Percentiles rank a stretch among this genome's conserved stretches.
These are phyloP conservation scores for Scaeva pyrastri DNA, from an alignment of 2,888 invertebrate genomes.

Conservation along the genomic window DNA sequence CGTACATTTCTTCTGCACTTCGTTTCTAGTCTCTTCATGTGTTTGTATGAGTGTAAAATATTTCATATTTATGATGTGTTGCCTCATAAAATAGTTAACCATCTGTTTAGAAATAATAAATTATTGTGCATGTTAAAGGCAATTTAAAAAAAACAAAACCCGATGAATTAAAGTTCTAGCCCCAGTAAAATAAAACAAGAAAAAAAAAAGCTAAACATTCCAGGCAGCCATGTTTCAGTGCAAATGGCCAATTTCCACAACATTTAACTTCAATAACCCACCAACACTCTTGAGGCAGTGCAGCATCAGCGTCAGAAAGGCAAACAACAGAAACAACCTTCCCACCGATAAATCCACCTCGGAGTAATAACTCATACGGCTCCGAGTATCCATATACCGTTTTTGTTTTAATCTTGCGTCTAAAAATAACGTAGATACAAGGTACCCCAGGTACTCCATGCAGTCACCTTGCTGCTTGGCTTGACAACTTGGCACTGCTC, in stretches of 20 bases:
- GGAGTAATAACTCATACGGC: background rate
- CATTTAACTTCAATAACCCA: slow-evolving; percentile 66
- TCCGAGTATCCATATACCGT: background rate
- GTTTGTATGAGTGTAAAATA: background rate
- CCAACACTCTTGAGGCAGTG: slow-evolving; percentile 44
- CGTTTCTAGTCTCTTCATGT: background rate
- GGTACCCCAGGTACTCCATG: slow-evolving; percentile 11
- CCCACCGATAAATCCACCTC: slow-evolving; percentile 15
- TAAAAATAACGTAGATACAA: slow-evolving; percentile 11
- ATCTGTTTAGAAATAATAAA: slow-evolving; percentile 12
- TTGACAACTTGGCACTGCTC: slow-evolving; percentile 19
- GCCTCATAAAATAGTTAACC: slow-evolving; percentile 16
- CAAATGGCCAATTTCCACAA: slow-evolving; percentile 55
- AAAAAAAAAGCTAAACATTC: slow-evolving; percentile 7
- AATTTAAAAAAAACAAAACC: slow-evolving; percentile 18
- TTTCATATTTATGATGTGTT: slow-evolving; percentile 6
- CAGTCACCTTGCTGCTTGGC: slow-evolving; percentile 45
- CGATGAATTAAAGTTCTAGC: slow-evolving; percentile 32
- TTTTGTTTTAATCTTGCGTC: slow-evolving; percentile 9
- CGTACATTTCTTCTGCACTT: background rate
- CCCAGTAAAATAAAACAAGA: background rate
- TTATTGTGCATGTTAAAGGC: slow-evolving; percentile 29
- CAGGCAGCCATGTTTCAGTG: slow-evolving; percentile 17
- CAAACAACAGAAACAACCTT: slow-evolving; percentile 25
- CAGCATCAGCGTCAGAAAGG: background rate